phyloP scores from a whole-genome alignment of 2,797 vertebrate genomes.

The Jordanella pulchra region DNA sequence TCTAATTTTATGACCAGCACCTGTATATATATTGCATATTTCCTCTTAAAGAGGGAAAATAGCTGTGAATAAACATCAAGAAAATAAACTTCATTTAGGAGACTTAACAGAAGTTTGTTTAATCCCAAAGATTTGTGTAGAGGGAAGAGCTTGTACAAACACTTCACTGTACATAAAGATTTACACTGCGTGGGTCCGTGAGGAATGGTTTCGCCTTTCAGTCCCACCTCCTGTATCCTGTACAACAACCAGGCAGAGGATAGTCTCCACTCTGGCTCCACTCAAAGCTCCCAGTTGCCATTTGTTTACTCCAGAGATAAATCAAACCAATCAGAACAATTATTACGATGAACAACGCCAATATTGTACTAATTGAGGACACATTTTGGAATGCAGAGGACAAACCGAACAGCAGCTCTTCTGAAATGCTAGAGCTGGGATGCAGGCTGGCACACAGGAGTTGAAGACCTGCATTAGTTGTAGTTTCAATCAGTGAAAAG shows the following conservation, averaged over 20 bases:
- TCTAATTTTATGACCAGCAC: too few relatives aligned
- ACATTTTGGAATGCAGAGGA: constrained; percentile 58
- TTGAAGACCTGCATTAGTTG: constrained; percentile 11
- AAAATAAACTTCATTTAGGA: constrained; percentile 33
- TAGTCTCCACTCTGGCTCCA: constrained; percentile 29
- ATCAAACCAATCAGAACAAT: constrained; percentile 31
- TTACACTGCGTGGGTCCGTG: constrained; percentile 67
- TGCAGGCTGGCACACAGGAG: constrained; percentile 13
- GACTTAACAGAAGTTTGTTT: constrained; percentile 71
- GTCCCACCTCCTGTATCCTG: constrained; percentile 43
- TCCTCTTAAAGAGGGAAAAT: constrained; percentile 1
- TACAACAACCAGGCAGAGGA: constrained; percentile 30
- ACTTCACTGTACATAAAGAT: constrained; percentile 77
- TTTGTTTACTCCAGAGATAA: constrained; percentile 25
- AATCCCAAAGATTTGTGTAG: constrained; percentile 65
- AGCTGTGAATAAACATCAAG: constrained; percentile 11
- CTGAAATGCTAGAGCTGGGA: constrained; percentile 33
- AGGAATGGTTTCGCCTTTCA: constrained; percentile 45
- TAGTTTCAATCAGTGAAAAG: constrained; percentile 10
- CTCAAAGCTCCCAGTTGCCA: constrained; percentile 15
- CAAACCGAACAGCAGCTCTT: constrained; percentile 18
- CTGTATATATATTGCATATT: too few relatives aligned
- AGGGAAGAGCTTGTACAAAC: constrained; percentile 72
- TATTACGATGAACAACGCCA: constrained; percentile 24
- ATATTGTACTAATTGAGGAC: constrained; percentile 22